These are phyloP conservation scores for Carposina sasakii DNA, from an alignment of 1,140 invertebrate species.

Conservation along the genomic window DNA sequence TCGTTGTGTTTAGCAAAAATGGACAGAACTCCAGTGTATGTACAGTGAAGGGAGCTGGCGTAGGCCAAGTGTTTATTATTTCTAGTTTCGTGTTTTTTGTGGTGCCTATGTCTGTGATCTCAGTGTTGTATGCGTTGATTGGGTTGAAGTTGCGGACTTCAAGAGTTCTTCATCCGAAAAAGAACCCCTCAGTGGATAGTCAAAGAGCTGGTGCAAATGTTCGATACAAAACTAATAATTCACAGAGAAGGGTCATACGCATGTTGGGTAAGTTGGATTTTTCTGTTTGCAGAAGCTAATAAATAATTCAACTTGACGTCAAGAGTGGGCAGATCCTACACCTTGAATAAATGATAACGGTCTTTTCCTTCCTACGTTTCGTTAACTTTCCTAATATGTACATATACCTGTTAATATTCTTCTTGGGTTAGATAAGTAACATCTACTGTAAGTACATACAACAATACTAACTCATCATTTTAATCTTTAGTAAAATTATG, in stretches of 20 bases:
- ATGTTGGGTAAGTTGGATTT: conserved; percentile 76
- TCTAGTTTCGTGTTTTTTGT: conserved; percentile 85
- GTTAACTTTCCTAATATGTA: too few relatives aligned
- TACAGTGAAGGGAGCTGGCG: conserved; percentile 70
- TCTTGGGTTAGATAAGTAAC: neutral
- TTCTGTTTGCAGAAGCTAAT: neutral
- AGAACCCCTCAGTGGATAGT: conserved; percentile 51
- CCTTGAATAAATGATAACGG: too few relatives aligned
- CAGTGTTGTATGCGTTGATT: conserved; percentile 81
- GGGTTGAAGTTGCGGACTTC: conserved; percentile 77
- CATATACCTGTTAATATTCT: too few relatives aligned
- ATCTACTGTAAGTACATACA: too few relatives aligned
- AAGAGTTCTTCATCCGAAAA: conserved; percentile 53
- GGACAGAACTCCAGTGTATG: conserved; percentile 71
- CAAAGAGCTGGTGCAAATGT: conserved; percentile 46
- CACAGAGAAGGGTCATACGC: conserved; percentile 75
- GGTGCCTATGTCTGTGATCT: conserved; percentile 83
- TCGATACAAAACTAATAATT: conserved; percentile 71
- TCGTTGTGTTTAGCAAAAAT: conserved; percentile 68
- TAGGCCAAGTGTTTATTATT: conserved; percentile 79
- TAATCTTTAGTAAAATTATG: too few relatives aligned
- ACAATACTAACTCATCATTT: too few relatives aligned
- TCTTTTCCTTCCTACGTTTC: too few relatives aligned
- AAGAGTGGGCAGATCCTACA: too few relatives aligned
- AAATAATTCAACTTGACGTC: too few relatives aligned